Base-by-base conservation (phyloP, 2,888 invertebrate species). In the Campoplex nolae region DNA sequence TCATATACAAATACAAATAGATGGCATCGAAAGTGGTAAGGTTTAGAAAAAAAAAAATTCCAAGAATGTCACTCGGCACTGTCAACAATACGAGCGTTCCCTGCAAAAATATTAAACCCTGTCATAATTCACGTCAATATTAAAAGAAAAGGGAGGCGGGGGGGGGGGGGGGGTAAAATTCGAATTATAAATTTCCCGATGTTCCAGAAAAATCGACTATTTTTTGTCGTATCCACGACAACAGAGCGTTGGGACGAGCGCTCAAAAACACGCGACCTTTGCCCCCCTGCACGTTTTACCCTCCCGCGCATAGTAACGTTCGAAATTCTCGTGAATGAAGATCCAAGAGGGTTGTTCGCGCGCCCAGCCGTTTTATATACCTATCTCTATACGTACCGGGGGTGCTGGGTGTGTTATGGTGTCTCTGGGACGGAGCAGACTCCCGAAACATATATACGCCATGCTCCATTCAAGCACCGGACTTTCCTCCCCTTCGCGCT, bases 381-480 rank as follows among this genome's bases (percentile, higher is more conserved):
- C 18, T 35, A 35, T 54, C 58, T n/a, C 56, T 62, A 54, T 35
- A 73, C 9, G n/a, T 28, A 23, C 23, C 32, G 18, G n/a, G 42
- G 56, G 11, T 74, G 23, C 51, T 71, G 70, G 58, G 56, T 62
- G 82, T 85, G 87, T 84, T 88, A 88, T 85, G 88, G 84, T 88
- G 84, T 86, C 80, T 88, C 82, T 83, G 81, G 86, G 75, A 74
- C 77, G 6, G 38, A 82, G 67, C 62, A 35, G 71, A 54, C 83
- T 75, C 70, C 85, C 88, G 45, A 86, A 86, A 83, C 81, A 75
- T 62, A 80, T 71, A 73, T 71, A 58, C 28, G 74, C 73, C 87
- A 83, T 73, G 83, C 88, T 86, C 86, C 89, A 90, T 90, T 89
- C 89, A 90, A 90, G 89, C 83, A 74, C 71, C 77, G 73, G 35